phyloP scores from a whole-genome alignment of 23 tunicate species.

The Botrylloides violaceus region DNA sequence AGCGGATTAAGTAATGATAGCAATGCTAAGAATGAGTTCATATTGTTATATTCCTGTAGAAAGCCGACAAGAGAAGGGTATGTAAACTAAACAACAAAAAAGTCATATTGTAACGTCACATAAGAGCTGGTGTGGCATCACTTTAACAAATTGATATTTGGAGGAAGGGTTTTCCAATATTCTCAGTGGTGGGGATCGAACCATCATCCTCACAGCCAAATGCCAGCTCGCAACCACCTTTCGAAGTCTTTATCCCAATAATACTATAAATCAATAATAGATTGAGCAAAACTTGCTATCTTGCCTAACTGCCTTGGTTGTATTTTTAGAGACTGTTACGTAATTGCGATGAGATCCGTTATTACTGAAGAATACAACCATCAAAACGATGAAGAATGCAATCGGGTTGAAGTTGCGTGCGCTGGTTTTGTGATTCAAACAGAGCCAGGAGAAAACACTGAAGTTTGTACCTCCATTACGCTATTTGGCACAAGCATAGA shows the following conservation, averaged over 20 bases:
- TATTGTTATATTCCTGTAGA: conserved; percentile 47
- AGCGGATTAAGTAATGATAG: not conserved
- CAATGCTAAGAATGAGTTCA: conserved; percentile 42
- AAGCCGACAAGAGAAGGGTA: conserved; percentile 43
- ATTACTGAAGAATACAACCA: conserved; percentile 6
- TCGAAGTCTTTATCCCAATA: too few species aligned
- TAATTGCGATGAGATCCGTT: conserved; percentile 67
- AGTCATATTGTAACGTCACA: too few species aligned
- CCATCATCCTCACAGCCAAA: too few species aligned
- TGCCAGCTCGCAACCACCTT: too few species aligned
- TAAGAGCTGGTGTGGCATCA: too few species aligned
- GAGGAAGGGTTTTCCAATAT: too few species aligned
- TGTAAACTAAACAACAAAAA: too few species aligned
- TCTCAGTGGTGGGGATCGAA: too few species aligned
- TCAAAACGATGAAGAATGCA: conserved; percentile 9
- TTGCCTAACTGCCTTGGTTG: not conserved
- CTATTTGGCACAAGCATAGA: too few species aligned
- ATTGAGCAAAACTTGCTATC: not conserved
- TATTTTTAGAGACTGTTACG: conserved; percentile 52
- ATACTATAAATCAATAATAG: too few species aligned
- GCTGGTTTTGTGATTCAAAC: conserved; percentile 54
- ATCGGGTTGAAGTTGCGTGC: conserved; percentile 52
- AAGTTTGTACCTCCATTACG: too few species aligned
- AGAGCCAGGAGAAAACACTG: conserved; percentile 40
- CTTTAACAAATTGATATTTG: too few species aligned